Base-by-base conservation (phyloP, 2,888 invertebrate genomes). In the Nomada fabriciana region DNA sequence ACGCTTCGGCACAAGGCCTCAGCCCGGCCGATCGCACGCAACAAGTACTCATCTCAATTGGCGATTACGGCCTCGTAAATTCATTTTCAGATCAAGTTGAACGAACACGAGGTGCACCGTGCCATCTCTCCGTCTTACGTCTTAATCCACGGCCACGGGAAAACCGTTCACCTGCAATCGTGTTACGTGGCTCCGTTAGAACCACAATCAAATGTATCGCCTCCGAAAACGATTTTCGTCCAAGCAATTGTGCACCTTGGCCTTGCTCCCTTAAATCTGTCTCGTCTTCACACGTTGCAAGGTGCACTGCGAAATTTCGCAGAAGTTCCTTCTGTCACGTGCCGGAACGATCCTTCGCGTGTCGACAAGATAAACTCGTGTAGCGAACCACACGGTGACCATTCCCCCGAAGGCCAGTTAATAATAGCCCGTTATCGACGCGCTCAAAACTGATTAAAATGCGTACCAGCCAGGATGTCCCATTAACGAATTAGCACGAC, bases 61-160 rank as follows among this genome's bases (percentile, higher is more conserved):
- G 85, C 88, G 90, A 91, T 92, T 90, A 90, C 82, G 86, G 84
- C 86, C 86, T 87, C 91, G 89, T 92, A 91, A 92, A 92, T 92
- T 91, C 89, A 90, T 91, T 91, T 91, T 88, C 86, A 90, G 91
- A 88, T 83, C 82, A 80, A 89, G 86, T 88, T 84, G 86, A 88
- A 90, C 87, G 86, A 88, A 83, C 85, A 83, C 80, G 75, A 67
- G 74, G 80, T 78, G 79, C 83, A 68, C 43, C 11, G 25, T 13
- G 50, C 25, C 42, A 10, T n/a, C 23, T 43, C 57, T 57, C 69
- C 23, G 15, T 47, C 68, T 29, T 83, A 74, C 59, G 74, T 73
- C 83, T 85, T 73, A 86, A 89, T 89, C 85, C 76, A 63, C 82
- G 76, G 61, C 80, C 80, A 55, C 20, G 53, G n/a, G 60, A 73